phyloP scores from a whole-genome alignment of 2,113 vertebrate species.

The Hucho hucho region DNA sequence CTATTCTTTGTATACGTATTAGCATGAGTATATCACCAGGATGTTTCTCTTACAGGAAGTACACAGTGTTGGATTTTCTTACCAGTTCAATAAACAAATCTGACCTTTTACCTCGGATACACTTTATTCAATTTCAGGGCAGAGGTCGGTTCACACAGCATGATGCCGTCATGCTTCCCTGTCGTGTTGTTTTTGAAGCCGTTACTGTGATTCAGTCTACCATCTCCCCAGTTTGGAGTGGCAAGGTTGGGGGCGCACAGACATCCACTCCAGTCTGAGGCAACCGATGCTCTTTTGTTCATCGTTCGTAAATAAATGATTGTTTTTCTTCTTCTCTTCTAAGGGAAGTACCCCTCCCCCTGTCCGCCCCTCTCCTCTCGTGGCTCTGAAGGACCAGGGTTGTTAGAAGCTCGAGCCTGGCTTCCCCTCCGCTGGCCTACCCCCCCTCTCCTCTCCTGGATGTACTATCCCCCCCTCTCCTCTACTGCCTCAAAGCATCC shows the following conservation, averaged over 20 bases:
- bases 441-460: too few relatives aligned
- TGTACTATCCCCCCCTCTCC: constrained; percentile 13
- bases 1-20: neutral
- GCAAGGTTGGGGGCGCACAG: constrained; percentile 4
- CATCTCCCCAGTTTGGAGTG: constrained; percentile 14
- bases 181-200: constrained; percentile 16
- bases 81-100: too few relatives aligned
- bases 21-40: neutral
- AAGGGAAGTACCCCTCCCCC: constrained; percentile 50
- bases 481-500: constrained; percentile 70
- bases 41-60: constrained; percentile 8
- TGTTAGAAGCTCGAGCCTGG: constrained; percentile 56
- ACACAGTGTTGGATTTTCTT: too few relatives aligned
- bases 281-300: constrained; percentile 51
- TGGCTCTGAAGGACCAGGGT: constrained; percentile 61
- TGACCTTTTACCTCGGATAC: too few relatives aligned
- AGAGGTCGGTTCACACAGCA: too few relatives aligned
- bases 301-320: constrained; percentile 61
- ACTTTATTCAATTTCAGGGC: too few relatives aligned
- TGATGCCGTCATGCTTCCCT: too few relatives aligned
- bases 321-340: constrained; percentile 58
- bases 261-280: constrained; percentile 34
- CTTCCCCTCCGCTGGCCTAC: constrained; percentile 31
- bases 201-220: constrained; percentile 7
- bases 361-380: constrained; percentile 35